phyloP scores from a whole-genome alignment of 2,888 invertebrate genomes.

The Ophonus ardosiacus region DNA sequence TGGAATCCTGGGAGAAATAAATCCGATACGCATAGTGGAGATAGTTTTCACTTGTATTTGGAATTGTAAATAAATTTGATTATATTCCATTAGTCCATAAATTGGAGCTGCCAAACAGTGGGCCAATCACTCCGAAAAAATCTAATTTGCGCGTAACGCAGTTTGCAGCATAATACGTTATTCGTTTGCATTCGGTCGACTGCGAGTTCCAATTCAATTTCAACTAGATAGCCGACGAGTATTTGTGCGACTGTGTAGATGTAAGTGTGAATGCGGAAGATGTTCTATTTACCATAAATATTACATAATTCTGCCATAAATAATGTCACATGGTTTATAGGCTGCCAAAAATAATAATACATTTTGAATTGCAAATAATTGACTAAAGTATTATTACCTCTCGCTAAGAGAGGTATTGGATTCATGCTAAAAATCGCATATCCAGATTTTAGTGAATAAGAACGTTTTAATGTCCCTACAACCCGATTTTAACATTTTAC shows the following conservation, averaged over 20 bases:
- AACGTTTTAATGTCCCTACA: too few species aligned
- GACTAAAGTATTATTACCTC: too few species aligned
- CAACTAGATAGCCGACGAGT: not conserved
- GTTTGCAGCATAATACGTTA: conserved; percentile 41
- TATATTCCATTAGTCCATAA: conserved; percentile 33
- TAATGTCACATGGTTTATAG: too few species aligned
- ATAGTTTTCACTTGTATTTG: not conserved
- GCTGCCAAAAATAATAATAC: too few species aligned
- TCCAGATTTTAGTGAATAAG: too few species aligned
- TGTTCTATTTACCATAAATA: not conserved
- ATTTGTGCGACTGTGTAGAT: not conserved
- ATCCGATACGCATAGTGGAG: not conserved
- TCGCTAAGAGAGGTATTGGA: too few species aligned
- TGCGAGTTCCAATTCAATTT: conserved; percentile 15
- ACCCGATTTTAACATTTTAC: too few species aligned
- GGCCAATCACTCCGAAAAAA: conserved; percentile 39
- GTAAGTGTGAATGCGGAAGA: not conserved
- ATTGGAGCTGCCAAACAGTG: conserved; percentile 42
- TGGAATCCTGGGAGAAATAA: conserved; percentile 6
- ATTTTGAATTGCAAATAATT: too few species aligned
- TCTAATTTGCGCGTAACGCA: conserved; percentile 45
- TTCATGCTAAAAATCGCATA: too few species aligned
- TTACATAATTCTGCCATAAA: too few species aligned
- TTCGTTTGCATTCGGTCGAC: not conserved
- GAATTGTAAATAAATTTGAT: conserved; percentile 27